Conservation (phyloP, 2,797 vertebrate species). For the Hydrocynus forskahlii region DNA sequence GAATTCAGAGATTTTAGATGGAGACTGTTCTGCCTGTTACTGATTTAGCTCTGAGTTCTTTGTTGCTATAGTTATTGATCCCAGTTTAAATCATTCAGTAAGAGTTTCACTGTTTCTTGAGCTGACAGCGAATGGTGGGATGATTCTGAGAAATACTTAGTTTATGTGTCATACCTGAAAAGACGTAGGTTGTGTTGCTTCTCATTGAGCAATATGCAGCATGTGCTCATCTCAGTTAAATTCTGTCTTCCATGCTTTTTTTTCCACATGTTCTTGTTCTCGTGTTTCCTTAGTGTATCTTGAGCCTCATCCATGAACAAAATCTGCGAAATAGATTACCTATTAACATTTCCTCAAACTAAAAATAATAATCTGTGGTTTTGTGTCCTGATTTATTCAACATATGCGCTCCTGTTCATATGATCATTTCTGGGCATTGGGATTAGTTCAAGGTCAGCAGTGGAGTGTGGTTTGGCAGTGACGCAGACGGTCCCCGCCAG, state of each 20-base stretch:
- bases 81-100: not conserved
- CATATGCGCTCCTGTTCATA: conserved; percentile 24
- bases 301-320: not conserved
- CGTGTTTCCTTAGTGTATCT: not conserved
- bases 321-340: not conserved
- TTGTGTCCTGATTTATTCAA: conserved; percentile 12
- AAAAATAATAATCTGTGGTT: not conserved
- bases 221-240: not conserved
- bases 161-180: conserved; percentile 1
- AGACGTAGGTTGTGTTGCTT: not conserved
- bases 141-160: not conserved
- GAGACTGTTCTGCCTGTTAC: not conserved
- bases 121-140: not conserved
- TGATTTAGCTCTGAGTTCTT: not conserved
- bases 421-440: conserved; percentile 26
- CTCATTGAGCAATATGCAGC: not conserved
- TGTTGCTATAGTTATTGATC: not conserved
- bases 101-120: not conserved
- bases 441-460: conserved; percentile 29
- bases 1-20: too few relatives aligned
- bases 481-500: conserved; percentile 29
- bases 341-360: conserved; percentile 1
- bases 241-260: not conserved
- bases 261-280: not conserved
- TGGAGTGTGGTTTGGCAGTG: conserved; percentile 46